These are phyloP conservation scores for Synanthedon andrenaeformis DNA, from an alignment of 2,888 invertebrate species.

Conservation along the genomic window DNA sequence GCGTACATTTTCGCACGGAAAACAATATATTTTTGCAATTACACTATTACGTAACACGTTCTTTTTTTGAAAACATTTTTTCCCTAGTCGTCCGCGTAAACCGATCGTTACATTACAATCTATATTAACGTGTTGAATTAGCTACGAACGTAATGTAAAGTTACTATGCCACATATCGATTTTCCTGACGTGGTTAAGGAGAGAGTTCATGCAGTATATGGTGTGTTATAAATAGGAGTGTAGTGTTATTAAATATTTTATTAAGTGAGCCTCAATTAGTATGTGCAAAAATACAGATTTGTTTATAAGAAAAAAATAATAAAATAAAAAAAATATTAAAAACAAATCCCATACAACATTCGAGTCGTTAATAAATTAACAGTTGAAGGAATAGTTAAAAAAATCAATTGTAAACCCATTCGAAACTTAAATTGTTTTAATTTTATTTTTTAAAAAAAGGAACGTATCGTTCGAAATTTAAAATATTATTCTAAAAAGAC, in stretches of 20 bases:
- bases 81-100: background rate
- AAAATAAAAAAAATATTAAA: too few species aligned
- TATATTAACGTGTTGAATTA: too few species aligned
- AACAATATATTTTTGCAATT: constrained; percentile 36
- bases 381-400: too few species aligned
- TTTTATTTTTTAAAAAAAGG: background rate
- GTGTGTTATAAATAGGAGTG: constrained; percentile 50
- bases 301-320: too few species aligned
- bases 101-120: background rate
- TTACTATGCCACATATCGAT: constrained; percentile 37
- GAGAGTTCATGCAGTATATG: constrained; percentile 44
- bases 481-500: background rate
- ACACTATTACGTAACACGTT: constrained; percentile 54
- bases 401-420: too few species aligned
- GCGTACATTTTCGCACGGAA: constrained; percentile 39
- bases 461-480: too few species aligned
- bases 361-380: too few species aligned
- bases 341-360: too few species aligned
- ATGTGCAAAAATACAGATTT: background rate
- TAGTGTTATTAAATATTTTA: constrained; percentile 25
- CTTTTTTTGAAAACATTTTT: constrained; percentile 19
- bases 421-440: too few species aligned
- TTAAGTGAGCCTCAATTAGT: constrained; percentile 2
- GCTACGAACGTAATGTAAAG: too few species aligned
- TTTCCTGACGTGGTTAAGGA: constrained; percentile 49